These are phyloP conservation scores for Patella depressa DNA, from an alignment of 2,888 invertebrate species.

Conservation along the genomic window DNA sequence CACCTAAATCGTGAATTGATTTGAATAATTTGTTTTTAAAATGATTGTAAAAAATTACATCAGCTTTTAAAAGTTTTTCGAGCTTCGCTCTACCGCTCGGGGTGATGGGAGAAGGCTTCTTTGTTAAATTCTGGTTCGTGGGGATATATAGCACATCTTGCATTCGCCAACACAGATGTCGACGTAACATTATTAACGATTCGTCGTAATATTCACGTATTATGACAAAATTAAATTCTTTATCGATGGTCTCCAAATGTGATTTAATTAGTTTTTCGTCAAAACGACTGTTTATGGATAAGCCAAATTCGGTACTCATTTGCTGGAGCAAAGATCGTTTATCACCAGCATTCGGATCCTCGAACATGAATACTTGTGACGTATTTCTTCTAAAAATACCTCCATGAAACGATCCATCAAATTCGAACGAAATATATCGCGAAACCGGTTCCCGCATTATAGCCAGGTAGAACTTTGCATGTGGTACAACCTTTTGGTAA, in stretches of 20 bases:
- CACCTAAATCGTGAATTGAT: background rate
- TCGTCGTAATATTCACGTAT: background rate
- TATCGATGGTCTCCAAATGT: background rate
- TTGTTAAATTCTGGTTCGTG: background rate
- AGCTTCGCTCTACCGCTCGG: background rate
- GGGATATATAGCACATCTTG: background rate
- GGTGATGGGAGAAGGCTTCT: background rate
- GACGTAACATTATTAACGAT: background rate
- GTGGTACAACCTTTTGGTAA: background rate
- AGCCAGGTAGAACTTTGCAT: background rate
- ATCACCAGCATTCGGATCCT: background rate
- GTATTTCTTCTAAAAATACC: background rate
- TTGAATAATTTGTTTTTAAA: background rate
- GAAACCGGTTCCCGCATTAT: background rate
- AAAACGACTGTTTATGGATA: background rate
- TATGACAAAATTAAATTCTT: background rate
- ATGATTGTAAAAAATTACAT: constrained; percentile 2
- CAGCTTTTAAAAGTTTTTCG: background rate
- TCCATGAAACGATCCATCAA: background rate
- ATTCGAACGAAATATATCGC: constrained; percentile 4
- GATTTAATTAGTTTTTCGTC: background rate
- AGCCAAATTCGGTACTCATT: constrained; percentile 1
- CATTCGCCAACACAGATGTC: background rate
- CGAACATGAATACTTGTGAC: background rate
- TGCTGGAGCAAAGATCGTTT: background rate